Conservation (phyloP, 2,797 vertebrate species). For the Microcaecilia unicolor region DNA sequence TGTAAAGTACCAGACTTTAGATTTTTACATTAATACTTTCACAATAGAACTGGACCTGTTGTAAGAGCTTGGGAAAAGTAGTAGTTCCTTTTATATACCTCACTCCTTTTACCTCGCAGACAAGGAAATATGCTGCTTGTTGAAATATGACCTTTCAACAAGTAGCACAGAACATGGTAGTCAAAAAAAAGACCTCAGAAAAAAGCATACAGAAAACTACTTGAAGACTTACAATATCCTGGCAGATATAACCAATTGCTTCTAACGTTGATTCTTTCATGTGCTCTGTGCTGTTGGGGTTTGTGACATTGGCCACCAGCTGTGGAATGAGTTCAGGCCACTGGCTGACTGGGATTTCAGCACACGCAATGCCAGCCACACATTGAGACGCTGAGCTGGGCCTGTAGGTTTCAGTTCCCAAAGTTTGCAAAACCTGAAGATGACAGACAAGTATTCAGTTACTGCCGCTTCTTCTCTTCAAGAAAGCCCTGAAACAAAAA, state of each 20-base stretch:
- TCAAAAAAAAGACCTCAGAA: not conserved
- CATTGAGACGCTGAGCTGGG: slow-evolving; percentile 95
- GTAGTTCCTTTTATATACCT: too few species aligned
- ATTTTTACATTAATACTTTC: too few species aligned
- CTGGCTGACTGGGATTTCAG: slow-evolving; percentile 90
- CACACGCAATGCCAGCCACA: slow-evolving; percentile 95
- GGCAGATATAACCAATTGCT: slow-evolving; percentile 98
- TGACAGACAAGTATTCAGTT: not conserved
- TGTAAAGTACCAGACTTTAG: too few species aligned
- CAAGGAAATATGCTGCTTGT: not conserved
- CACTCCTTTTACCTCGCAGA: fast-evolving
- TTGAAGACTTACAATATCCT: slow-evolving; percentile 85
- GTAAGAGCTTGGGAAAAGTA: too few species aligned
- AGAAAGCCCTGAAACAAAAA: not conserved
- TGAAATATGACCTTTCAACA: too few species aligned
- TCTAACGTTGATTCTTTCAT: slow-evolving; percentile 98
- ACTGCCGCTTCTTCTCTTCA: too few species aligned
- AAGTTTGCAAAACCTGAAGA: slow-evolving; percentile 80
- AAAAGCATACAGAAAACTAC: not conserved
- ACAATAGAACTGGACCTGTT: too few species aligned
- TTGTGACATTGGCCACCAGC: slow-evolving; percentile 88
- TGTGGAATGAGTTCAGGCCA: slow-evolving; percentile 95
- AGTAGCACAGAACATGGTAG: too few species aligned
- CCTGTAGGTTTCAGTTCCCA: slow-evolving; percentile 92
- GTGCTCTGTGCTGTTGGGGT: slow-evolving; percentile 89